Evolutionary conservation across 2,797 vertebrate genomes (phyloP).

Genomic region (Scarus forsteni): DNA sequence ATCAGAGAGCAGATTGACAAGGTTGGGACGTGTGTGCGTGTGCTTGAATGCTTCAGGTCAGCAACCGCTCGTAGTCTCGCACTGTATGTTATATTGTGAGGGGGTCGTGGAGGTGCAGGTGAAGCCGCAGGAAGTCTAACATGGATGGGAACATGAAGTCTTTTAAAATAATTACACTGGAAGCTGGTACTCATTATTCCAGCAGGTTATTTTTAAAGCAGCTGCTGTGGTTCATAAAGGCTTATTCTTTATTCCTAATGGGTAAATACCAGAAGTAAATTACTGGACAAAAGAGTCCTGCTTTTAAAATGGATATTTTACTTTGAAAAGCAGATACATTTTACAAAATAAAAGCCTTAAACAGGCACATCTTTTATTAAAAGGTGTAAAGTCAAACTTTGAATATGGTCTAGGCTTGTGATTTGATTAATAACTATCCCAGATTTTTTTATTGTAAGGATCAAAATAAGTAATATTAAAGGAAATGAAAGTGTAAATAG

Average conservation of each 20-base stretch:
- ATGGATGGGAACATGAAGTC: not conserved
- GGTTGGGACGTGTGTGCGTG: constrained; percentile 39
- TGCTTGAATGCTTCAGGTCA: constrained; percentile 24
- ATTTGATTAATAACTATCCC: too few relatives aligned
- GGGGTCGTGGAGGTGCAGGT: constrained; percentile 5
- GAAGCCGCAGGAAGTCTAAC: not conserved
- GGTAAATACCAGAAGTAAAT: not conserved
- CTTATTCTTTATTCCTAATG: not conserved
- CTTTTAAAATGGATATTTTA: too few relatives aligned
- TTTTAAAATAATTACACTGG: not conserved
- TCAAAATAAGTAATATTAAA: too few relatives aligned
- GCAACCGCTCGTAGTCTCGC: constrained; percentile 2
- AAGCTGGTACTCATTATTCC: not conserved
- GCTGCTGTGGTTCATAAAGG: not conserved
- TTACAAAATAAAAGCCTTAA: too few relatives aligned
- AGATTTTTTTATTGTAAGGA: too few relatives aligned
- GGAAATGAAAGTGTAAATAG: too few relatives aligned
- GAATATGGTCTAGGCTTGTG: too few relatives aligned
- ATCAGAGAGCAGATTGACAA: constrained; percentile 65
- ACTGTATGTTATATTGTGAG: constrained; percentile 1
- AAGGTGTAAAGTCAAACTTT: too few relatives aligned
- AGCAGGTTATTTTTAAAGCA: not conserved
- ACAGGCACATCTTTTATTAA: too few relatives aligned
- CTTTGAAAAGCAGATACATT: too few relatives aligned
- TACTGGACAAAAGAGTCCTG: too few relatives aligned